Evolutionary conservation across 2,113 vertebrate species (phyloP).

Genomic region (Prunella himalayana): DNA sequence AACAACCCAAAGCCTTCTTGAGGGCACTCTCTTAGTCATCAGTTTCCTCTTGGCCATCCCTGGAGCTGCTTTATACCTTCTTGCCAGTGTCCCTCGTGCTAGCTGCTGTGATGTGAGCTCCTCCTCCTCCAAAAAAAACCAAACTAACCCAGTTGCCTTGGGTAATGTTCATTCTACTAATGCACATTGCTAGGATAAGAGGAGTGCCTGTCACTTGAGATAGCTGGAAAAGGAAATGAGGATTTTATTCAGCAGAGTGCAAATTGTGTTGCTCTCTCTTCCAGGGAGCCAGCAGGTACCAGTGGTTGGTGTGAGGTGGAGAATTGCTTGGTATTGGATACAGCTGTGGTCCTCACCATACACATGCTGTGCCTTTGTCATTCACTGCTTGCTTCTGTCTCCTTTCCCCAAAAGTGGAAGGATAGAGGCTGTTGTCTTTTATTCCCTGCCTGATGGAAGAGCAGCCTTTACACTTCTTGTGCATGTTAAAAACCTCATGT

Average conservation of each 20-base stretch:
- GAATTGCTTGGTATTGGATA: not conserved
- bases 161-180: constrained; percentile 2
- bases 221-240: not conserved
- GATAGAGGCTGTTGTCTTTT: not conserved
- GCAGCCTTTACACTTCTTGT: not conserved
- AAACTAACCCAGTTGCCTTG: not conserved
- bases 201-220: constrained; percentile 1
- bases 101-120: not conserved
- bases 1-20: not conserved
- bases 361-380: accelerated
- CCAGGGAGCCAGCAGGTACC: not conserved
- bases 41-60: not conserved
- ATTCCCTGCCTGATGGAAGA: not conserved
- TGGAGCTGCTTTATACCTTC: not conserved
- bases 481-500: accelerated
- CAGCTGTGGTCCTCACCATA: not conserved
- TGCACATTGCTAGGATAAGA: not conserved
- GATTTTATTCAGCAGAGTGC: not conserved
- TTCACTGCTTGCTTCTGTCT: not conserved
- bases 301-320: not conserved
- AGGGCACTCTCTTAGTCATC: not conserved
- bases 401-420: not conserved
- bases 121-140: not conserved
- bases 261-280: not conserved
- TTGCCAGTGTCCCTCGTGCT: not conserved